Percentiles rank a stretch among this genome's conserved stretches.
Conservation (phyloP, 30 jellyfish, hydroid and myxozoan species). For the Nemopilema nomurai region DNA sequence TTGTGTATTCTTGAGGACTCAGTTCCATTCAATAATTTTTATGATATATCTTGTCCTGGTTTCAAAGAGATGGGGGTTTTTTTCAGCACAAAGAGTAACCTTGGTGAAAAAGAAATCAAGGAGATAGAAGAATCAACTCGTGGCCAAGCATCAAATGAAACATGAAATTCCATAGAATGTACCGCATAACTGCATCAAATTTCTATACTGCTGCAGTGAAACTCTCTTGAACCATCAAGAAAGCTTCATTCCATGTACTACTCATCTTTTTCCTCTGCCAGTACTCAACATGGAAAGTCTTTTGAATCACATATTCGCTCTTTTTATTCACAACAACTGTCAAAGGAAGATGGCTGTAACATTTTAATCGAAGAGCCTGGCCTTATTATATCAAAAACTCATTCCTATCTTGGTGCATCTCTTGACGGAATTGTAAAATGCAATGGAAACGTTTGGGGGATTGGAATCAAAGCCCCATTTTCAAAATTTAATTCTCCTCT, state of each 20-base stretch:
- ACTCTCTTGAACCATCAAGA: slow-evolving; percentile 19
- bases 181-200: slow-evolving; percentile 23
- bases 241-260: slow-evolving; percentile 4
- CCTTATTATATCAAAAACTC: slow-evolving; percentile 2
- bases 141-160: slow-evolving; percentile 34
- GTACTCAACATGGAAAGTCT: neutral
- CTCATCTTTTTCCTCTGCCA: slow-evolving; percentile 12
- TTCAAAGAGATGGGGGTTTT: slow-evolving; percentile 2
- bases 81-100: neutral
- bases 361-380: slow-evolving; percentile 14
- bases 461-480: neutral
- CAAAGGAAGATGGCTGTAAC: neutral
- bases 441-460: slow-evolving; percentile 11
- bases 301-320: slow-evolving; percentile 15
- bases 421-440: slow-evolving; percentile 5
- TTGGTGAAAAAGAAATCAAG: slow-evolving; percentile 10
- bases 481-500: slow-evolving; percentile 8
- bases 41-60: slow-evolving; percentile 17
- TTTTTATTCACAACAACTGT: neutral
- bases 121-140: slow-evolving; percentile 4
- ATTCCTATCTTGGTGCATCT: slow-evolving; percentile 8
- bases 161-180: slow-evolving; percentile 11
- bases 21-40: neutral
- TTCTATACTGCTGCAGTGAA: slow-evolving; percentile 22
- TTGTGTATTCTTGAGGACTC: neutral